These are phyloP conservation scores for Microtus agrestis DNA, from an alignment of 2,797 vertebrate genomes.

Conservation along the genomic window DNA sequence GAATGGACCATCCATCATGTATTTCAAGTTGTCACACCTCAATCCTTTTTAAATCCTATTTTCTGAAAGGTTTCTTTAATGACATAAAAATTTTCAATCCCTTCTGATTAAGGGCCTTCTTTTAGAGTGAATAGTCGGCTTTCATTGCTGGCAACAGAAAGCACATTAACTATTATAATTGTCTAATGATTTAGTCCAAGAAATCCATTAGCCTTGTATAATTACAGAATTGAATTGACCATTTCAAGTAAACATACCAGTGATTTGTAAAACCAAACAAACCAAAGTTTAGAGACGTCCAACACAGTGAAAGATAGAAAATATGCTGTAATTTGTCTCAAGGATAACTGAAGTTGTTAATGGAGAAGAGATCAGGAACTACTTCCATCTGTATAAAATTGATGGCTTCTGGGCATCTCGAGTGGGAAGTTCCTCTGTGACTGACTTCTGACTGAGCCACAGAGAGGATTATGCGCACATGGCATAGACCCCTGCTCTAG, in stretches of 20 bases:
- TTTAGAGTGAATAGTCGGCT: slow-evolving; percentile 22
- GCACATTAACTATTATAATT: slow-evolving; percentile 63
- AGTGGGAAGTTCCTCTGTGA: background rate
- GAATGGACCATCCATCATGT: background rate
- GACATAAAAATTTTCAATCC: background rate
- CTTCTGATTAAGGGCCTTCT: background rate
- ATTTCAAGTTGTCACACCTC: background rate
- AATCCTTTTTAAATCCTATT: background rate
- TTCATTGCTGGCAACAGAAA: slow-evolving; percentile 41
- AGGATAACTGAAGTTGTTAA: background rate
- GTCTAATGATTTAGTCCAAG: slow-evolving; percentile 64
- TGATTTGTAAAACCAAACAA: slow-evolving; percentile 70
- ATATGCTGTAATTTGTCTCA: background rate
- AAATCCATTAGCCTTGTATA: slow-evolving; percentile 75
- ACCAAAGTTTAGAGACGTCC: slow-evolving; percentile 9
- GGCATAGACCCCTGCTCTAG: rapidly evolving
- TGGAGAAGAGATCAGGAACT: slow-evolving; percentile 6
- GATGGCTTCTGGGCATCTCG: background rate
- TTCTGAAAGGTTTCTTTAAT: slow-evolving; percentile 2
- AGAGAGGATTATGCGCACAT: background rate
- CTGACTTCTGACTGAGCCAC: background rate
- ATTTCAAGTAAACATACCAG: slow-evolving; percentile 68
- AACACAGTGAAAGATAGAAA: background rate
- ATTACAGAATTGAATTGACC: slow-evolving; percentile 56
- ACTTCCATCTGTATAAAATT: slow-evolving; percentile 12